These are phyloP conservation scores for Melanotaenia parkinsoni DNA, from an alignment of 2,797 vertebrate species.

Conservation along the genomic window DNA sequence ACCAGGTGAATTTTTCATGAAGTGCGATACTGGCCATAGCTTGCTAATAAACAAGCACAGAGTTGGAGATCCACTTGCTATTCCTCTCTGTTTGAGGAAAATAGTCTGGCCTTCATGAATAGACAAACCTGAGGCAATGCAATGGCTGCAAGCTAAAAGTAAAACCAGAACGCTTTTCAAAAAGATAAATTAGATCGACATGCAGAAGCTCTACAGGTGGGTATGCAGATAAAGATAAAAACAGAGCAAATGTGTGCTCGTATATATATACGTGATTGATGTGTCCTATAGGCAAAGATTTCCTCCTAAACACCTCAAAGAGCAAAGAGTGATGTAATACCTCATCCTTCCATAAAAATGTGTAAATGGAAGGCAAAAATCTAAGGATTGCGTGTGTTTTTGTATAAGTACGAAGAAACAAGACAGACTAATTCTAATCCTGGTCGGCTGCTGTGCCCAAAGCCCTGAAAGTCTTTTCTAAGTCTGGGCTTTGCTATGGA, in stretches of 20 bases:
- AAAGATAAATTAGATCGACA: background rate
- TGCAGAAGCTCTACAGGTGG: background rate
- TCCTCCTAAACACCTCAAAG: background rate
- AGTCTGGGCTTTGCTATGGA: constrained; percentile 44
- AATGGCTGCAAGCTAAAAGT: background rate
- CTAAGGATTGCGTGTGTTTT: constrained; percentile 21
- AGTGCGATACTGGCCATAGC: background rate
- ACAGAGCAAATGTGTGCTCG: background rate
- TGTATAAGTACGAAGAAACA: constrained; percentile 31
- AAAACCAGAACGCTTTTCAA: no score
- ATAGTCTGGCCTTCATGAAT: background rate
- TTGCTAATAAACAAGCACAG: background rate
- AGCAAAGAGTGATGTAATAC: background rate
- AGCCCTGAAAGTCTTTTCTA: constrained; percentile 45
- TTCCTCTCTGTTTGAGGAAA: background rate
- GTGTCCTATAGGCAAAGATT: constrained; percentile 14
- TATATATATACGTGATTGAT: background rate
- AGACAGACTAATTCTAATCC: constrained; percentile 64
- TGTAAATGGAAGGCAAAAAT: background rate
- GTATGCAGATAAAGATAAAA: background rate
- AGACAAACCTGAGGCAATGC: background rate
- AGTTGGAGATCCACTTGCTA: background rate
- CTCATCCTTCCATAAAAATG: background rate
- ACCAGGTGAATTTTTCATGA: background rate
- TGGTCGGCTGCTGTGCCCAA: constrained; percentile 43